phyloP scores from a whole-genome alignment of 2,113 vertebrate genomes.

The Ovis canadensis region DNA sequence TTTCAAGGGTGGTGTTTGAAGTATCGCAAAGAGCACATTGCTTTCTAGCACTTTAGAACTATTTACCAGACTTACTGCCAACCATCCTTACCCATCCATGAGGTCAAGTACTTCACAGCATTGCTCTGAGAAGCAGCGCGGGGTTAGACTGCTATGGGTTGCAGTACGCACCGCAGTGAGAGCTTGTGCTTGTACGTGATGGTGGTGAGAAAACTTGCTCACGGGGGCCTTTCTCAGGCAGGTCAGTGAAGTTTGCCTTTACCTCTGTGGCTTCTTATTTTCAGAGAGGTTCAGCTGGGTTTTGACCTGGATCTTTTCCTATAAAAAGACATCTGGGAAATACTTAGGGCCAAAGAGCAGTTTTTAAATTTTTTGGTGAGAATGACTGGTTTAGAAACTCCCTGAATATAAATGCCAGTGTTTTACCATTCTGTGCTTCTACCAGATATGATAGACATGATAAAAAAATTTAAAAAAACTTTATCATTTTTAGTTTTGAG shows the following conservation, averaged over 20 bases:
- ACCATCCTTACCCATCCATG: background rate
- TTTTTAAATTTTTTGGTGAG: background rate
- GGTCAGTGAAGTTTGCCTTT: background rate
- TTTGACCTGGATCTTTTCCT: background rate
- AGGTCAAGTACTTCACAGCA: background rate
- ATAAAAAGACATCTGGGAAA: background rate
- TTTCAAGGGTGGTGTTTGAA: background rate
- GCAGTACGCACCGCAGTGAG: fast-evolving
- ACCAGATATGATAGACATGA: background rate
- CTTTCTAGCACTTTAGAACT: background rate
- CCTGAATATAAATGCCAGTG: background rate
- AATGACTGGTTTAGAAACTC: background rate
- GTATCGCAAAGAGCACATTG: background rate
- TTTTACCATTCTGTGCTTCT: background rate
- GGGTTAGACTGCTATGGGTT: background rate
- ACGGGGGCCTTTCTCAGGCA: background rate
- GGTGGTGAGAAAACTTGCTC: background rate
- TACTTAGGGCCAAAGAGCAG: background rate
- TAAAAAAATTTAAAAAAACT: background rate
- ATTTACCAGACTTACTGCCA: background rate
- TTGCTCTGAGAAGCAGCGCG: background rate
- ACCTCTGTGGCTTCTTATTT: background rate
- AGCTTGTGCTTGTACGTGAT: background rate
- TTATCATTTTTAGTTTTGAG: background rate
- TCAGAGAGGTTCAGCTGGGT: background rate